A percentile compares a stretch with the other conserved stretches of the same genome.
phyloP scores from a whole-genome alignment of 2,888 invertebrate genomes.

The Agapostemon virescens region DNA sequence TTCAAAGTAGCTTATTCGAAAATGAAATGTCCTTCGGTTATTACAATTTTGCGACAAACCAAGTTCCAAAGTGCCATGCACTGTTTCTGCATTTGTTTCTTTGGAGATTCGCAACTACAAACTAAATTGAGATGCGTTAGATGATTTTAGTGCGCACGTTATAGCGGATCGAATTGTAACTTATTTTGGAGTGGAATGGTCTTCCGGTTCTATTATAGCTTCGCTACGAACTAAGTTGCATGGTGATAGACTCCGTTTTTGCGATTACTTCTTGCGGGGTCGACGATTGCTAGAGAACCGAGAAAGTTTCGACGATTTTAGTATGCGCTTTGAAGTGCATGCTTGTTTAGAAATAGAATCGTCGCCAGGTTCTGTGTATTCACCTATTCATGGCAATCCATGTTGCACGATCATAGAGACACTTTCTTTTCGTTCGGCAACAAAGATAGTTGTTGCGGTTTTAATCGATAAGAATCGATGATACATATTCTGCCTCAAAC shows the following conservation, averaged over 20 bases:
- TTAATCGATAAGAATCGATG: neutral
- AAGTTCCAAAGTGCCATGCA: too few species aligned
- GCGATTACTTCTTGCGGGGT: slow-evolving; percentile 1
- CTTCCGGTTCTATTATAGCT: slow-evolving; percentile 5
- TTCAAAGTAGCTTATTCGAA: too few species aligned
- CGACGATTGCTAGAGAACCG: neutral
- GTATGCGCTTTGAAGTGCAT: slow-evolving; percentile 2
- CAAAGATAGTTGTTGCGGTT: neutral
- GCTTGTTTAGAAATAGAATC: slow-evolving; percentile 1
- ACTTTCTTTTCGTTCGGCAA: neutral
- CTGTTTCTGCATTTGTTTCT: neutral
- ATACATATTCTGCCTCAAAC: neutral
- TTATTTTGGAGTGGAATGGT: neutral
- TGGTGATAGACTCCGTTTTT: neutral
- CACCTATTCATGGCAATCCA: neutral
- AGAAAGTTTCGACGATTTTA: neutral
- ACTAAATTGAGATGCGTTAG: neutral
- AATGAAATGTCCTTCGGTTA: too few species aligned
- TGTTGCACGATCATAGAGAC: neutral
- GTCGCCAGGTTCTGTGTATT: neutral
- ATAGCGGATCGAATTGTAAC: neutral
- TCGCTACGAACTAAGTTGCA: neutral
- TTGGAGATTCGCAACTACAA: neutral
- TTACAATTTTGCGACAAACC: too few species aligned
- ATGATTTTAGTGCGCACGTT: neutral